Evolutionary conservation across 2,797 vertebrate species (phyloP).

Genomic region (Chrosomus eos): DNA sequence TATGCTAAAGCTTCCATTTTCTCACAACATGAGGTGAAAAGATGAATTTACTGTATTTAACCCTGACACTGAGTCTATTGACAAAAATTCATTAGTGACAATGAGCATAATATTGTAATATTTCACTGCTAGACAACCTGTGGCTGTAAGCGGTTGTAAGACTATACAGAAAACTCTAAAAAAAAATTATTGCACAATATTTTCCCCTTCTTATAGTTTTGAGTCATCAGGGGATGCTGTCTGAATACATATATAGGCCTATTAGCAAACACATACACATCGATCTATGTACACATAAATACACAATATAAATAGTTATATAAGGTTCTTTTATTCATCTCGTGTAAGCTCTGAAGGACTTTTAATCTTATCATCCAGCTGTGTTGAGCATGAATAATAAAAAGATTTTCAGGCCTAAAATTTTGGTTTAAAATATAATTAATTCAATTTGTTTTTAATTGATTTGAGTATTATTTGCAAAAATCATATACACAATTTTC

Average conservation of each 20-base stretch:
- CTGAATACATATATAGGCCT: not conserved
- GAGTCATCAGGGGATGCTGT: no score
- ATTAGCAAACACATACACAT: not conserved
- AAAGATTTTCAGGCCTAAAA: not conserved
- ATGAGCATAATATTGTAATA: no score
- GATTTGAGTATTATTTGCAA: constrained; percentile 3
- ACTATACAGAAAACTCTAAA: no score
- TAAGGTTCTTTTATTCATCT: not conserved
- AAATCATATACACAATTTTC: constrained; percentile 18
- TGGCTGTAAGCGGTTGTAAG: no score
- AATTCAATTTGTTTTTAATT: not conserved
- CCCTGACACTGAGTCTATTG: no score
- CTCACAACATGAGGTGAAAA: no score
- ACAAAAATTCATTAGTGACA: no score
- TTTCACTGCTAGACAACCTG: no score
- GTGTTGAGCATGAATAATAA: not conserved
- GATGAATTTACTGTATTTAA: no score
- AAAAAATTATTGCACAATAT: no score
- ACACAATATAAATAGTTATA: not conserved
- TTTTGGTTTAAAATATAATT: not conserved
- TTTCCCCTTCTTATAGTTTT: no score
- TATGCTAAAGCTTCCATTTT: no score
- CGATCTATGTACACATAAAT: not conserved
- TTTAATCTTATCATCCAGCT: not conserved
- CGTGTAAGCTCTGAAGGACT: not conserved